Evolutionary conservation across 2,888 invertebrate genomes (phyloP).

Genomic region (Hybos culiciformis): DNA sequence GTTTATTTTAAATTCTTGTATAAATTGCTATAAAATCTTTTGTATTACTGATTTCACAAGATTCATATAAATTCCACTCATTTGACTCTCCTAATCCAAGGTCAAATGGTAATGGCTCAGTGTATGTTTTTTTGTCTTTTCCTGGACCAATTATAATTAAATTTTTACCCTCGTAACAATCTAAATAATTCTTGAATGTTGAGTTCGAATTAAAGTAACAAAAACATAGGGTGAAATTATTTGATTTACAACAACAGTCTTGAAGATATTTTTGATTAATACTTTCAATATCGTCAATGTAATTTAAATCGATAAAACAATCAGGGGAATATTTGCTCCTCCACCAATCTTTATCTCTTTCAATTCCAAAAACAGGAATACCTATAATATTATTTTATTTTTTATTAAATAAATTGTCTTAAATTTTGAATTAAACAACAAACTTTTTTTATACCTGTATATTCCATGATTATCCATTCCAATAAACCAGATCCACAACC

Average conservation of each 20-base stretch:
- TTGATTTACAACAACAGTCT: slow-evolving; percentile 28
- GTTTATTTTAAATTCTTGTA: not conserved
- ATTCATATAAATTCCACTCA: not conserved
- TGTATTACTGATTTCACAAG: not conserved
- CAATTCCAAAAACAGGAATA: slow-evolving; percentile 50
- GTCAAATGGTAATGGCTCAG: not conserved
- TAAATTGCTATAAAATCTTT: not conserved
- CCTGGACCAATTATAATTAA: slow-evolving; percentile 64
- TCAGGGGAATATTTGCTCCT: slow-evolving; percentile 58
- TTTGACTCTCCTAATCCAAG: not conserved
- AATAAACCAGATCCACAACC: slow-evolving; percentile 73
- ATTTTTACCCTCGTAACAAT: slow-evolving; percentile 46
- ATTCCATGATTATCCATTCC: slow-evolving; percentile 60
- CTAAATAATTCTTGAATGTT: slow-evolving; percentile 55
- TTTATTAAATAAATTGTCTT: not conserved
- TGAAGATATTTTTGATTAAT: slow-evolving; percentile 32
- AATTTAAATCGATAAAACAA: slow-evolving; percentile 51
- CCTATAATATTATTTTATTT: slow-evolving; percentile 33
- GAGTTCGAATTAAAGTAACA: slow-evolving; percentile 66
- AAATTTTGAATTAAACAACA: not conserved
- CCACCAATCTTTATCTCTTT: slow-evolving; percentile 75
- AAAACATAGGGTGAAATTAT: slow-evolving; percentile 47
- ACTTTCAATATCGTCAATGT: slow-evolving; percentile 32
- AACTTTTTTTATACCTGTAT: slow-evolving; percentile 40
- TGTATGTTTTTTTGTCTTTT: not conserved